Base-by-base conservation (phyloP, 2,888 invertebrate species). In the Drosophila fungiperda region DNA sequence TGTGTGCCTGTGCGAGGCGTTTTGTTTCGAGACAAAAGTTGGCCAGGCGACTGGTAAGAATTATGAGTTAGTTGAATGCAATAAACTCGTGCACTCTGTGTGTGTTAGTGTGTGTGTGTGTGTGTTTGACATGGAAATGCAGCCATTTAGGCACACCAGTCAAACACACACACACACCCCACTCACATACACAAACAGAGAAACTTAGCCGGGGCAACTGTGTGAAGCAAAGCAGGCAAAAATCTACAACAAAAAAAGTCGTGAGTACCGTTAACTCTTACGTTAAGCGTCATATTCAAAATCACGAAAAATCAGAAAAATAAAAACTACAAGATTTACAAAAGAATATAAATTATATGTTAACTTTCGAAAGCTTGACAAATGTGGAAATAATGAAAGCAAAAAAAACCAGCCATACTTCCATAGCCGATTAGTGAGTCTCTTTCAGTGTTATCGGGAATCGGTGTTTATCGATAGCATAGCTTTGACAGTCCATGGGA, bases 31-130 rank as follows among this genome's bases (percentile, higher is more conserved):
- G 72, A 82, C 80, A 80, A 80, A 80, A 80, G 76, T 76, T 82
- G 69, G 72, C 59, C 75, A 59, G 59, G 68, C 63, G 71, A 75
- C 67, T 72, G 69, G 58, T 68, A 70, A 76, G 74, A 82, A 81
- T 83, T 81, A 80, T 83, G 80, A 81, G 83, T 83, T 79, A 83
- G 83, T 76, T 76, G 81, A 81, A 81, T 79, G 81, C 83, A 81
- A 82, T 82, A 81, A 81, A 80, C 80, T 76, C 68, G 42, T 61
- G 71, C 62, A 54, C 42, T 54, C n/a, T 55, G 29, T 54, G 15
- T 63, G 42, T 35, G 12, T 57, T 26, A 26, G 52, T 40, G 35
- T 23, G 17, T 45, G 36, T 62, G 58, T 48, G 71, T 54, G 52
- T 71, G 71, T 64, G 35, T 73, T 53, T 76, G 65, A 70, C 71